phyloP scores from a whole-genome alignment of 2,113 vertebrate species.

The Mormyrus iriodes region DNA sequence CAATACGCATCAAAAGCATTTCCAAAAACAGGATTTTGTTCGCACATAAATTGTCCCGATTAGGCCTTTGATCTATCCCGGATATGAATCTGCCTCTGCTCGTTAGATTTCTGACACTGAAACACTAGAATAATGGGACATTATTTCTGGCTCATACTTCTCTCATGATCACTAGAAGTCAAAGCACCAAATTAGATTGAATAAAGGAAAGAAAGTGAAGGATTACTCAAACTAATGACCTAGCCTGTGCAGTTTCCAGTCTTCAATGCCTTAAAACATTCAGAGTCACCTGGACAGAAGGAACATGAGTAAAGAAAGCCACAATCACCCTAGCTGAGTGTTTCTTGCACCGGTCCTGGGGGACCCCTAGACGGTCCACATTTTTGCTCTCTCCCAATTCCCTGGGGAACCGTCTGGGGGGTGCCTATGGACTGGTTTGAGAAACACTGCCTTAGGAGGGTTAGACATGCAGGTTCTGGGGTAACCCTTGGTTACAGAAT shows the following conservation, averaged over 20 bases:
- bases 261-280: background rate
- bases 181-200: background rate
- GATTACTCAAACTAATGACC: background rate
- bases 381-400: too few species aligned
- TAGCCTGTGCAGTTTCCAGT: background rate
- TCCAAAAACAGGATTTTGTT: background rate
- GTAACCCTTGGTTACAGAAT: background rate
- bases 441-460: background rate
- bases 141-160: background rate
- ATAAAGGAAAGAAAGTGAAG: background rate
- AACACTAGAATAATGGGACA: background rate
- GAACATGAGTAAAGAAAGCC: background rate
- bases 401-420: too few species aligned
- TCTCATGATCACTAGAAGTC: background rate
- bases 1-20: background rate
- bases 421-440: too few species aligned
- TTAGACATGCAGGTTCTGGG: background rate
- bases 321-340: background rate
- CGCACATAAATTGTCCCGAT: background rate
- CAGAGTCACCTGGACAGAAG: background rate
- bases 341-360: too few species aligned
- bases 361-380: too few species aligned
- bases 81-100: background rate
- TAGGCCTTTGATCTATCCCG: background rate
- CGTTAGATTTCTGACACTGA: background rate